Evolutionary conservation across 2,888 invertebrate species (phyloP).

Genomic region (Macaria liturata): DNA sequence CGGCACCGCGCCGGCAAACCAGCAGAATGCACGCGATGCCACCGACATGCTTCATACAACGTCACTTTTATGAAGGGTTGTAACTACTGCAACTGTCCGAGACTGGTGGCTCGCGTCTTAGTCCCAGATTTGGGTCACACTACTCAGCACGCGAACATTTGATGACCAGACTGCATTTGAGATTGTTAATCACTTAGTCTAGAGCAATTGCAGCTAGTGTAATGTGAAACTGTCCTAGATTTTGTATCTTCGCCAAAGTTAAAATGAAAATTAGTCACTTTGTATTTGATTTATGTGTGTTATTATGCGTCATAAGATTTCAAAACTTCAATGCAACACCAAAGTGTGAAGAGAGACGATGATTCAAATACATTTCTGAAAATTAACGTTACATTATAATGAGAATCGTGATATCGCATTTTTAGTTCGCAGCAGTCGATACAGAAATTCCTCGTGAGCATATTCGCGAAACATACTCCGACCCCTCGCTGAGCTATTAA

Average conservation of each 20-base stretch:
- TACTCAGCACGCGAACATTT: conserved; percentile 16
- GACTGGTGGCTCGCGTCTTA: conserved; percentile 10
- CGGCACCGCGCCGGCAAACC: conserved; percentile 47
- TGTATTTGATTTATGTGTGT: background rate
- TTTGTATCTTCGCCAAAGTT: too few species aligned
- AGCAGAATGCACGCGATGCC: conserved; percentile 33
- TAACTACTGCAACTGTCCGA: conserved; percentile 10
- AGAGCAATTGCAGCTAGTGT: too few species aligned
- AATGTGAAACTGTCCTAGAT: too few species aligned
- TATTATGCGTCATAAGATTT: conserved; percentile 6
- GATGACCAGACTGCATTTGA: conserved; percentile 8
- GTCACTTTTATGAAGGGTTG: conserved; percentile 16
- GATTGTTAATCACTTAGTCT: too few species aligned
- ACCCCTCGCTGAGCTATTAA: conserved; percentile 49
- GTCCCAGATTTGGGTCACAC: conserved; percentile 14
- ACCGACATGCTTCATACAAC: conserved; percentile 29
- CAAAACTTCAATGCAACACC: background rate
- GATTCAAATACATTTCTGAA: conserved; percentile 28
- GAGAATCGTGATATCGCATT: conserved; percentile 31
- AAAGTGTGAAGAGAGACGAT: conserved; percentile 10
- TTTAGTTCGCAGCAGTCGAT: conserved; percentile 20
- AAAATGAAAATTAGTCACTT: conserved; percentile 4
- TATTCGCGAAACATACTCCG: conserved; percentile 31
- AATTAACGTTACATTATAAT: conserved; percentile 28
- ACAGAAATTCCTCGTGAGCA: conserved; percentile 26